Conservation (phyloP, 2,888 invertebrate genomes). For the Doris montereyensis region DNA sequence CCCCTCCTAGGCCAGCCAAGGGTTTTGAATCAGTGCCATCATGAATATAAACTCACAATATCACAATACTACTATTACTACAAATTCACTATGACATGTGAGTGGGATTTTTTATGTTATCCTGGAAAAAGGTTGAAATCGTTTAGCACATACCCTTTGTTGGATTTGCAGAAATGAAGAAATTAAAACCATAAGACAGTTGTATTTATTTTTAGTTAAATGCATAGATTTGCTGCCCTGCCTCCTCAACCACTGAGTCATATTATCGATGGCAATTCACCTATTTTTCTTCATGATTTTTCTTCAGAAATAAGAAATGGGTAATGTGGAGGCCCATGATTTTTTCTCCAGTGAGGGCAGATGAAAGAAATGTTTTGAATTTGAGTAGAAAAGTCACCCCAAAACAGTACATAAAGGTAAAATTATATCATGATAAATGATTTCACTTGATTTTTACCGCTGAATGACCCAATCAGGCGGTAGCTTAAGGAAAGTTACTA, state of each 20-base stretch:
- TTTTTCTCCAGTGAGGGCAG: constrained; percentile 63
- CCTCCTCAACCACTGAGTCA: neutral
- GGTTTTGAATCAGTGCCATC: no score
- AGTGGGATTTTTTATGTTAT: no score
- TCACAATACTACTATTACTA: no score
- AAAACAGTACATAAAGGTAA: constrained; percentile 62
- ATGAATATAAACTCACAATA: no score
- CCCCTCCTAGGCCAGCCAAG: no score
- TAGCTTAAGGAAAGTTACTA: no score
- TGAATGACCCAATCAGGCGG: no score
- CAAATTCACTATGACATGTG: no score
- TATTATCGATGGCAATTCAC: neutral
- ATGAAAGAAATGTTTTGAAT: constrained; percentile 67
- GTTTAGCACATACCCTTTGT: no score
- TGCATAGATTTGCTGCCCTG: neutral
- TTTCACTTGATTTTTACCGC: neutral
- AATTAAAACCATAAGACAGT: no score
- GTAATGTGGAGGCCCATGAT: constrained; percentile 68
- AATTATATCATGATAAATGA: neutral
- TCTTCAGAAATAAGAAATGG: constrained; percentile 50
- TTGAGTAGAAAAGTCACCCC: constrained; percentile 64
- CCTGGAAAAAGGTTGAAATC: no score
- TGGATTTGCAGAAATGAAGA: no score
- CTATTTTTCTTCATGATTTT: neutral
- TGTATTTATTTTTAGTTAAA: neutral